Conservation (phyloP, 2,888 invertebrate species). For the Bellardia pandia region DNA sequence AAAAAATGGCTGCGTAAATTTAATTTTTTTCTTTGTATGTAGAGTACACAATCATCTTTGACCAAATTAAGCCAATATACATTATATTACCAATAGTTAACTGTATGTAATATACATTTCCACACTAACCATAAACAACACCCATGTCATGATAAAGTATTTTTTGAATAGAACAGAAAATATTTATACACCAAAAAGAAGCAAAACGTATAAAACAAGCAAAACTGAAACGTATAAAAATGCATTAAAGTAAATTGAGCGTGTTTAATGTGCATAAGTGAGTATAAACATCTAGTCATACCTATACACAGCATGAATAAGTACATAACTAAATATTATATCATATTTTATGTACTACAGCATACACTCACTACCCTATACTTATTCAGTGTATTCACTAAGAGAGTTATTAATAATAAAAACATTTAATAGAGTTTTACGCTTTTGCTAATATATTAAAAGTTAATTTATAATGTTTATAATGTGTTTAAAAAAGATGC, state of each 20-base stretch:
- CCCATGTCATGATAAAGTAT: constrained; percentile 51
- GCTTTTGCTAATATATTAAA: not conserved
- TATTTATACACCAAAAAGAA: constrained; percentile 10
- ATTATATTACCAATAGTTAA: too few species aligned
- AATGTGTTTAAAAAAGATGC: not conserved
- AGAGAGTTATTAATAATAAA: constrained; percentile 11
- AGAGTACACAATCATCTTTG: too few species aligned
- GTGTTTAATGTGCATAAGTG: constrained; percentile 27
- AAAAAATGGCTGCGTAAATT: too few species aligned
- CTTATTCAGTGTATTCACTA: not conserved
- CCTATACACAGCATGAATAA: not conserved
- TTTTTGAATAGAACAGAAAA: constrained; percentile 26
- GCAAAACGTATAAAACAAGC: constrained; percentile 3
- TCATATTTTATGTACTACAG: not conserved
- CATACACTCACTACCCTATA: not conserved
- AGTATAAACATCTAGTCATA: constrained; percentile 1
- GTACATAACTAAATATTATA: not conserved
- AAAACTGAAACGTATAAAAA: constrained; percentile 20
- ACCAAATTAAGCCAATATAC: too few species aligned
- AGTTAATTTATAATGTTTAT: constrained; percentile 1
- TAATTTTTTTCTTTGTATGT: too few species aligned
- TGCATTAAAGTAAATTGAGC: constrained; percentile 59
- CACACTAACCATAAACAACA: not conserved
- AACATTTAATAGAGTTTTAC: not conserved
- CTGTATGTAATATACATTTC: not conserved